Evolutionary conservation across 2,113 vertebrate genomes (phyloP), one percentile per base, ranked within the genome.

Genomic region (Charadrius vociferus): DNA sequence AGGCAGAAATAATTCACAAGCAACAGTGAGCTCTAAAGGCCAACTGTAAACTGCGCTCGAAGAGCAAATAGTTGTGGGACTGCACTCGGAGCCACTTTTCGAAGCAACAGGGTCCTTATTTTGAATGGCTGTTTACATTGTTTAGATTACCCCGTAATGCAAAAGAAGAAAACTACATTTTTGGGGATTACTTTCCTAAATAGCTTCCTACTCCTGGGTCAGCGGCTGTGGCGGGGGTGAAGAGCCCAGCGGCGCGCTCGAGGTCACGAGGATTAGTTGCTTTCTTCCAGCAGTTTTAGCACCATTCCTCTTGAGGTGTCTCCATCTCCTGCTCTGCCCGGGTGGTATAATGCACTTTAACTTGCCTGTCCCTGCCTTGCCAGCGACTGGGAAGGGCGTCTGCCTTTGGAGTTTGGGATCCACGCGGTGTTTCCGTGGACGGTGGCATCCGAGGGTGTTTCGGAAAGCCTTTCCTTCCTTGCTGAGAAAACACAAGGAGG

Each of bases 341-440:
- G 37, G 72, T 80, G 91, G 49, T 49, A 56, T 4, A 32, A 87
- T 58, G 95, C 95, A 97, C 96, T 96, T 95, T 87, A 95, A 88
- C 30, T 56, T 15, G 39, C 39, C 68, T 71, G 55, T 91, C 65
- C 86, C 49, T 93, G 73, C 92, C 49, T 49, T 45, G 30, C 29
- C 50, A 8, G 29, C 41, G 37, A 53, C 50, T 18, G 71, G n/a
- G 65, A 79, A 79, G 17, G 65, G 59, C 29, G 26, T 18, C 66
- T 87, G 81, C 61, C 74, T 86, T 63, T 53, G 26, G 52, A 52
- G 9, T 70, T 75, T 62, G 82, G 47, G 63, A 66, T 80, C 62
- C 53, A 37, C 29, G 1, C 18, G 2, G 34, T 7, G n/a, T 74
- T 71, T 81, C 36, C 18, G 1, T 37, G 52, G 58, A 27, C 19